Percentiles rank a stretch among this genome's conserved stretches.
Conservation (phyloP, 2,888 invertebrate genomes). For the Omphaloscelis lunosa region DNA sequence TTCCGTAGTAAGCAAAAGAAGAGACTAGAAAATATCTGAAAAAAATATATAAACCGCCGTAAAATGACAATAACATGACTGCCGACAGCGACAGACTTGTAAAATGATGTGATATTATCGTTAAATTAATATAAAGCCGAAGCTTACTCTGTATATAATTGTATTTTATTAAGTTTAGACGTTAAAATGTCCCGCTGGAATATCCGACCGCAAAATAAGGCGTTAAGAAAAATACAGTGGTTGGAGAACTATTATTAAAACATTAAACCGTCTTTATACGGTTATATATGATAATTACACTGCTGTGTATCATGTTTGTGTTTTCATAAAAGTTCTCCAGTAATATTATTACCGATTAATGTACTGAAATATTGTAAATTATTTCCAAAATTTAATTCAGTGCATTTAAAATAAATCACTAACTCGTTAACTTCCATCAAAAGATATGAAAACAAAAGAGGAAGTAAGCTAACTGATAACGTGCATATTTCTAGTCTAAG, state of each 20-base stretch:
- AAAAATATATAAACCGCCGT: slow-evolving; percentile 2
- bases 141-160: slow-evolving; percentile 54
- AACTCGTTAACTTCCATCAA: slow-evolving; percentile 8
- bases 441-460: slow-evolving; percentile 13
- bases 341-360: slow-evolving; percentile 27
- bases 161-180: slow-evolving; percentile 48
- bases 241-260: slow-evolving; percentile 20
- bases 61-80: slow-evolving; percentile 37
- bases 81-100: slow-evolving; percentile 43
- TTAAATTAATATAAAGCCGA: slow-evolving; percentile 61
- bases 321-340: slow-evolving; percentile 16
- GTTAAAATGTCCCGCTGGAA: slow-evolving; percentile 12
- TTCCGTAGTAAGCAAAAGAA: slow-evolving; percentile 26
- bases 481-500: slow-evolving; percentile 71
- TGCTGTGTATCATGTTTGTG: background rate
- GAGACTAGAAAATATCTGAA: slow-evolving; percentile 34
- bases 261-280: background rate
- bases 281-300: slow-evolving; percentile 6
- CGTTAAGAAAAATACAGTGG: slow-evolving; percentile 10
- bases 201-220: background rate
- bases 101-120: slow-evolving; percentile 67
- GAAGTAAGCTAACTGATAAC: slow-evolving; percentile 34
- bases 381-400: slow-evolving; percentile 37
- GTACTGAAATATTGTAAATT: slow-evolving; percentile 38
- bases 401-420: slow-evolving; percentile 32